Conservation (phyloP, 92 coral and sea anemone species). For the Anthopleura xanthogrammica region DNA sequence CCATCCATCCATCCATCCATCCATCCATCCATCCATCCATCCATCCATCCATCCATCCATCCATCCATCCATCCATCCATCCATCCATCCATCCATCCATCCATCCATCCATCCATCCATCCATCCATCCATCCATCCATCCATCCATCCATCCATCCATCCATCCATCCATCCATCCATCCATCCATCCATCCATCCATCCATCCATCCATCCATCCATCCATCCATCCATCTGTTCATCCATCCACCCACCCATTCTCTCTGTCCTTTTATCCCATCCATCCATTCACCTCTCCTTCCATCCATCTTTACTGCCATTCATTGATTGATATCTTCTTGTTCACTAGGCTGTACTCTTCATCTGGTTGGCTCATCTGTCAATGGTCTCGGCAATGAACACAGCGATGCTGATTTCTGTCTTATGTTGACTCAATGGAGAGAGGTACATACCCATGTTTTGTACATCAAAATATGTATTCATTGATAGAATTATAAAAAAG, state of each 20-base stretch:
- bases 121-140: no score
- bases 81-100: neutral
- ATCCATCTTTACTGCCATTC: neutral
- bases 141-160: no score
- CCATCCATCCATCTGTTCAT: neutral
- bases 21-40: neutral
- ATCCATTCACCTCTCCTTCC: neutral
- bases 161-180: neutral
- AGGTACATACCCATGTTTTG: conserved; percentile 28
- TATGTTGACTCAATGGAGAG: conserved; percentile 58
- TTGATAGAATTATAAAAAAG: no score
- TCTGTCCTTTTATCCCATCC: neutral
- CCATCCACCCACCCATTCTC: neutral
- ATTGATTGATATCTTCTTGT: neutral
- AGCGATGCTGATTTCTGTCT: conserved; percentile 96
- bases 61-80: neutral
- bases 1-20: neutral
- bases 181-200: neutral
- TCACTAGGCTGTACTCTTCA: conserved; percentile 74
- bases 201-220: neutral
- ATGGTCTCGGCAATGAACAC: conserved; percentile 79
- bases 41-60: neutral
- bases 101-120: neutral
- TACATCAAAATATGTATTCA: no score
- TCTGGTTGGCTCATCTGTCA: conserved; percentile 87